These are phyloP conservation scores for Drosophila yakuba DNA, from an alignment of 1,140 invertebrate species.

Conservation along the genomic window DNA sequence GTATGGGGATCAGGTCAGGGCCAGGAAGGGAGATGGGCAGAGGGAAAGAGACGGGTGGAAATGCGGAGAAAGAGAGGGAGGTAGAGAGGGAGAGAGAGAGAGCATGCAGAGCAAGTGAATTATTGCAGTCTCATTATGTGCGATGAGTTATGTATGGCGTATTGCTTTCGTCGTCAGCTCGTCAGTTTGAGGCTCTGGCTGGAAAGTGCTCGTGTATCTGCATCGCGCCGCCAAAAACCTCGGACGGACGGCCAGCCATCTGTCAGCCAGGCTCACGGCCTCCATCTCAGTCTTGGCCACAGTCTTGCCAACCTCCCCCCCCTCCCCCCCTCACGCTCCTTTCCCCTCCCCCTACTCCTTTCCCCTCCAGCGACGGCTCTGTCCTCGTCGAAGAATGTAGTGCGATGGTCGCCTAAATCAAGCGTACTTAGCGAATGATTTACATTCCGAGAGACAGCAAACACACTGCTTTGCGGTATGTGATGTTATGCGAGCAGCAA, in stretches of 20 bases:
- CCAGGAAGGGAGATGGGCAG: not conserved
- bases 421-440: slow-evolving; percentile 85
- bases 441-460: slow-evolving; percentile 85
- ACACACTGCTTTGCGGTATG: slow-evolving; percentile 84
- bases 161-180: slow-evolving; percentile 84
- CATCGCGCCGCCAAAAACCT: slow-evolving; percentile 63
- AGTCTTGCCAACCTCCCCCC: not conserved
- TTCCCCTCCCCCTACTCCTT: not conserved
- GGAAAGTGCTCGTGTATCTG: slow-evolving; percentile 79
- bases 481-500: slow-evolving; percentile 83
- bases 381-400: slow-evolving; percentile 74
- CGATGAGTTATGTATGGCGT: slow-evolving; percentile 85
- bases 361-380: not conserved
- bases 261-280: slow-evolving; percentile 57
- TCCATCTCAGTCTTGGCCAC: slow-evolving; percentile 7
- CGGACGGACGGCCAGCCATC: slow-evolving; percentile 57
- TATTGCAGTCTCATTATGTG: slow-evolving; percentile 85
- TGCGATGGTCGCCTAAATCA: slow-evolving; percentile 84
- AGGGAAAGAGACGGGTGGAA: slow-evolving; percentile 26
- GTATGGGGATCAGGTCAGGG: slow-evolving; percentile 14
- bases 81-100: slow-evolving; percentile 39
- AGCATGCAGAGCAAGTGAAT: slow-evolving; percentile 84
- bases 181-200: slow-evolving; percentile 45
- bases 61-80: slow-evolving; percentile 30
- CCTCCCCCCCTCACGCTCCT: not conserved